phyloP scores from a whole-genome alignment of 2,888 invertebrate species.

The Luffia ferchaultella region DNA sequence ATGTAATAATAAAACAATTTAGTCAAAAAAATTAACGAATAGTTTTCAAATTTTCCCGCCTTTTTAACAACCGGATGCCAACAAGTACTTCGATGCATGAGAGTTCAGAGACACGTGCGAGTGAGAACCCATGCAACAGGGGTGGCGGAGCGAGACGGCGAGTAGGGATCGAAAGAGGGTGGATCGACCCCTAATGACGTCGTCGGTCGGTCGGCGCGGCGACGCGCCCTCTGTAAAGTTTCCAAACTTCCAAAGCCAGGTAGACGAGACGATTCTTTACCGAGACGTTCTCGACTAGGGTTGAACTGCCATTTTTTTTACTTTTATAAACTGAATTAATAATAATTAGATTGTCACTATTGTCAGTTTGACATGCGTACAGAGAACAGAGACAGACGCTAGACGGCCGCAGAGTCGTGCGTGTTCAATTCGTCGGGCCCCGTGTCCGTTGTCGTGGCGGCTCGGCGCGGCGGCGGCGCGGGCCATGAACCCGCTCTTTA shows the following conservation, averaged over 20 bases:
- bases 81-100: background rate
- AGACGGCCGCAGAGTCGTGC: background rate
- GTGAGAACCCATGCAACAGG: slow-evolving; percentile 33
- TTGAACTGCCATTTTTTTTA: background rate
- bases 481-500: slow-evolving; percentile 53
- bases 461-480: slow-evolving; percentile 16
- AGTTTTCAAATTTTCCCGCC: background rate
- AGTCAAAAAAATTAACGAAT: too few species aligned
- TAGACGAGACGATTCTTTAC: background rate
- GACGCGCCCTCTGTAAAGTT: too few species aligned
- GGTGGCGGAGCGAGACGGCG: slow-evolving; percentile 47
- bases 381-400: background rate
- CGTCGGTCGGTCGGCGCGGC: slow-evolving; percentile 25
- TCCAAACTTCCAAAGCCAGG: background rate
- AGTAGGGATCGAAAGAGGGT: slow-evolving; percentile 35
- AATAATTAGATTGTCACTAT: background rate
- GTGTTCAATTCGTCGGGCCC: background rate
- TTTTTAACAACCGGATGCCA: background rate
- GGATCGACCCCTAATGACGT: slow-evolving; percentile 54
- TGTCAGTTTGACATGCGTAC: background rate
- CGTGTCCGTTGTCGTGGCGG: background rate
- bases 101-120: slow-evolving; percentile 18
- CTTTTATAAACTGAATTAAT: background rate
- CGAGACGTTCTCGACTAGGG: background rate
- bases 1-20: too few species aligned